Evolutionary conservation across 23 tunicate species (phyloP).

Genomic region (Phallusia fumigata): DNA sequence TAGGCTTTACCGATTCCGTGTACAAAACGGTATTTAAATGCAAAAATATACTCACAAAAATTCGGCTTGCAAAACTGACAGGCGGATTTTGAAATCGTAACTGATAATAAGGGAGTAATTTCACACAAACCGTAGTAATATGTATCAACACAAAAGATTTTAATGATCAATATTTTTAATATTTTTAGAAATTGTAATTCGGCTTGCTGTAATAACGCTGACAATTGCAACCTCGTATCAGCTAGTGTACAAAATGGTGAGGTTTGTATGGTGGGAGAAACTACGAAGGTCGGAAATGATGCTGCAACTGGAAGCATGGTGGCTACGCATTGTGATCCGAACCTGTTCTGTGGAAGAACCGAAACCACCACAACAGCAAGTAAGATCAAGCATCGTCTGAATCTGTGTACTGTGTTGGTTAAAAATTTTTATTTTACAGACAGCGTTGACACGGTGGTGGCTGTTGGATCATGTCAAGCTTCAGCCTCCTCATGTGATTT

Average conservation of each 20-base stretch:
- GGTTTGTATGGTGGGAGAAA: not conserved
- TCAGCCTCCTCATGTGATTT: not conserved
- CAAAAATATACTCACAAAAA: no score
- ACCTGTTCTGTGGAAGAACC: not conserved
- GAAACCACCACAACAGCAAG: constrained; percentile 5
- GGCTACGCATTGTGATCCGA: not conserved
- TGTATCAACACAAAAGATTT: no score
- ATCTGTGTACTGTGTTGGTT: no score
- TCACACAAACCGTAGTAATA: no score
- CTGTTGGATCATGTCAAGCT: not conserved
- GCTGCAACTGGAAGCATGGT: not conserved
- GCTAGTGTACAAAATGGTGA: not conserved
- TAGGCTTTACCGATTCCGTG: no score
- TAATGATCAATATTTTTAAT: not conserved
- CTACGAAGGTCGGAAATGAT: not conserved
- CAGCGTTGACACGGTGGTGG: not conserved
- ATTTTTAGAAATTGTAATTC: not conserved
- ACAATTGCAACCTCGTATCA: not conserved
- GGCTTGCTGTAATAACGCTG: not conserved
- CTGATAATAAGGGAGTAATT: not conserved
- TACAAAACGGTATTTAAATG: no score
- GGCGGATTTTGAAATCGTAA: no score
- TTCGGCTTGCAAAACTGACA: not conserved
- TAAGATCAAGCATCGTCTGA: not conserved
- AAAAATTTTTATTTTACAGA: not conserved